Base-by-base conservation (phyloP, 2,113 vertebrate genomes). In the Sinocyclocheilus anophthalmus region DNA sequence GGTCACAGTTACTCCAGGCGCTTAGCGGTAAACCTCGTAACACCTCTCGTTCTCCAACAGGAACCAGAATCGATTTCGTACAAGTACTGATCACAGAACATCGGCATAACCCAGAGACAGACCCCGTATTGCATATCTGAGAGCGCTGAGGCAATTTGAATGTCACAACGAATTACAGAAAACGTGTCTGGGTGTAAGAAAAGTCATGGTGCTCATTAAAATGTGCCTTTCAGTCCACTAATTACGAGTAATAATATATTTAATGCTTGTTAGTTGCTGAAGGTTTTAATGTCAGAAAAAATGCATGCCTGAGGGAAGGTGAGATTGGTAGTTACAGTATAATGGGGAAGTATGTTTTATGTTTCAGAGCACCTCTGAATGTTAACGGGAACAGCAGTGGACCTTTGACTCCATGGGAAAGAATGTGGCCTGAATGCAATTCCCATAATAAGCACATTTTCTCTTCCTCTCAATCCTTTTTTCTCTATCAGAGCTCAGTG, bases 201-300 rank as follows among this genome's bases (percentile, higher is more conserved):
- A 75, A 87, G 72, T 69, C 79, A 79, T 81, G 72, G 37, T 81
- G 87, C 69, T 86, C 85, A 83, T 87, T 90, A 73, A 84, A 84
- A 85, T 81, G 90, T 4, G 33, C 87, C 65, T 76, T 88, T 75
- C 55, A 83, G 65, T 78, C 84, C 75, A 88, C 88, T 90, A 70
- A 93, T 91, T 90, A 91, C 87, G 84, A 92, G 90, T 93, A 92
- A 94, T 91, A 65, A 91, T 86, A 61, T 63, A 91, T 91, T 89
- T 92, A 87, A 91, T 92, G 88, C 87, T 90, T 73, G 88, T 93
- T 88, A 92, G 88, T 89, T 84, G 91, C 81, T 57, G 11, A 88
- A 84, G 53, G 57, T 84, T 91, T 89, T 88, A 92, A 91, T 91
- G 83, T 45, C 76, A 77, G 88, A 76, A 57, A 91, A 90, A 92